Conservation (phyloP, 2,888 invertebrate genomes). For the Plemyria rubiginata region DNA sequence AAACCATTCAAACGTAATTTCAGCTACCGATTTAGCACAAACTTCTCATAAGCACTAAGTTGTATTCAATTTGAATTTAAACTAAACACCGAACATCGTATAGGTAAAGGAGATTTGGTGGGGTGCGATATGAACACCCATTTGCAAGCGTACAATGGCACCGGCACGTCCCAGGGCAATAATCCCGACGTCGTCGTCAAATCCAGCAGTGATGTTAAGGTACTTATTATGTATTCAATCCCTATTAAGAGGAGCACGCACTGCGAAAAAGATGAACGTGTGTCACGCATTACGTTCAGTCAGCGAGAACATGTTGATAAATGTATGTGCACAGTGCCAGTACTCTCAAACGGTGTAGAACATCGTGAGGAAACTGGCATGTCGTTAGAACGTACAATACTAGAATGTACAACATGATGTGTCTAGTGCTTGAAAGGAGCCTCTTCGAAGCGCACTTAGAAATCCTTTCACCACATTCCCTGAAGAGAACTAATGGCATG, state of each 20-base stretch:
- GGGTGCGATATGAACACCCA: conserved; percentile 96
- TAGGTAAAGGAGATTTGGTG: conserved; percentile 97
- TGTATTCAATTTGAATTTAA: conserved; percentile 38
- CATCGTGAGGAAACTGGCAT: too few species aligned
- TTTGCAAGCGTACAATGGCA: conserved; percentile 87
- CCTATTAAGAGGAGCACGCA: conserved; percentile 20
- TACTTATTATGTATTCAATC: conserved; percentile 47
- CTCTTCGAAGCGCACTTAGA: too few species aligned
- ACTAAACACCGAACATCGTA: conserved; percentile 43
- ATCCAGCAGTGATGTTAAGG: conserved; percentile 96
- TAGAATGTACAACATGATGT: too few species aligned
- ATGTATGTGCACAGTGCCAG: too few species aligned
- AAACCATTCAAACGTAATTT: conserved; percentile 16
- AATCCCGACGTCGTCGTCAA: conserved; percentile 93
- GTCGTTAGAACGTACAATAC: too few species aligned
- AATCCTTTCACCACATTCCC: too few species aligned
- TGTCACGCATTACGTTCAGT: neutral
- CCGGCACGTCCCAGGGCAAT: conserved; percentile 85
- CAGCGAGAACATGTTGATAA: neutral
- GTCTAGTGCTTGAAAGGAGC: too few species aligned
- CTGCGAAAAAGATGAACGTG: conserved; percentile 11
- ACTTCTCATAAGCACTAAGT: conserved; percentile 11
- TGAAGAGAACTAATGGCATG: too few species aligned
- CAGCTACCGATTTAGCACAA: conserved; percentile 3
- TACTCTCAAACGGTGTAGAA: too few species aligned